Evolutionary conservation across 2,797 vertebrate genomes (phyloP).

Genomic region (Coendou prehensilis): DNA sequence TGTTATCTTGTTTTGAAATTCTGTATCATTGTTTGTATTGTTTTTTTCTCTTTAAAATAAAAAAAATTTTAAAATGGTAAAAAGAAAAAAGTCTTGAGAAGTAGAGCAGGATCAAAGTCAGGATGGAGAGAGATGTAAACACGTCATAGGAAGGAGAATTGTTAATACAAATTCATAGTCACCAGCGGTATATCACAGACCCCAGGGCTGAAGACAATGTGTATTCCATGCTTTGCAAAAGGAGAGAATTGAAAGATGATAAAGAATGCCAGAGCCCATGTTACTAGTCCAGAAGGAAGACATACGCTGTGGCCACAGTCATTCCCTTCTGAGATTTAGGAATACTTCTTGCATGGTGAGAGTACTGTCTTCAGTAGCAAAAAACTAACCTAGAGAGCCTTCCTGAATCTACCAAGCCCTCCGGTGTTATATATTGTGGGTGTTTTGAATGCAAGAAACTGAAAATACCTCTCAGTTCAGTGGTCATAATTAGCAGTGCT

Average conservation of each 20-base stretch:
- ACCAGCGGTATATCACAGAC: neutral
- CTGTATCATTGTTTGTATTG: no score
- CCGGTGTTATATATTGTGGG: neutral
- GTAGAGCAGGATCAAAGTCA: neutral
- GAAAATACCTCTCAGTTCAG: neutral
- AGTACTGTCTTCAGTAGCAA: neutral
- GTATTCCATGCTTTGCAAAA: neutral
- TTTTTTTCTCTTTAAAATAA: no score
- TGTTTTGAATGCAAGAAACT: neutral
- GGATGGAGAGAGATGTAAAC: conserved; percentile 7
- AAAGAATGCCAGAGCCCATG: neutral
- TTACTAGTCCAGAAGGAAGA: neutral
- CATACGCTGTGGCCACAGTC: no score
- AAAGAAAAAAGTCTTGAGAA: conserved; percentile 19
- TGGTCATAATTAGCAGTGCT: neutral
- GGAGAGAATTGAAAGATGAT: neutral
- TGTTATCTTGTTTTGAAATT: no score
- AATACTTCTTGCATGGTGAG: neutral
- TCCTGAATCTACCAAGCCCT: neutral
- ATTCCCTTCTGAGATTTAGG: neutral
- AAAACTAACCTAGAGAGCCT: neutral
- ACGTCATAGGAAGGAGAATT: neutral
- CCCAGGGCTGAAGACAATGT: neutral
- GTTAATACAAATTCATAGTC: neutral
- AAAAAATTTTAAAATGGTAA: no score